Evolutionary conservation across 2,797 vertebrate genomes (phyloP).

Genomic region (Pyrocephalus nanus): DNA sequence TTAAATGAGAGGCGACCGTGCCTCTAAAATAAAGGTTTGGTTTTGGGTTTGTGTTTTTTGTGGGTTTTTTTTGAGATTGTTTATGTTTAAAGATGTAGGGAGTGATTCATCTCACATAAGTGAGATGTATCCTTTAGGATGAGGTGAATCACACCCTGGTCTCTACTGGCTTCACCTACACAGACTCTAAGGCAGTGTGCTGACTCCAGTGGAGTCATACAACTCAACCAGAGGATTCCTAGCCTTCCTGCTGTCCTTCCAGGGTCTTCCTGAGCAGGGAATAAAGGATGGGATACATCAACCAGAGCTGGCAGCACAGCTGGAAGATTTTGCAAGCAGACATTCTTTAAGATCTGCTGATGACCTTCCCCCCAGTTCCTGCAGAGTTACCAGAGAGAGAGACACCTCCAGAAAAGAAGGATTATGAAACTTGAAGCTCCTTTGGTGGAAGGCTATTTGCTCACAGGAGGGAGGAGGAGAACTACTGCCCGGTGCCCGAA

Average conservation of each 20-base stretch:
- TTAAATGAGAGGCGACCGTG: neutral
- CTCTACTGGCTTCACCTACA: neutral
- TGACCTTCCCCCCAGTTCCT: neutral
- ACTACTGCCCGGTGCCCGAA: neutral
- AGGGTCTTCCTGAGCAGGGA: neutral
- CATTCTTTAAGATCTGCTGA: neutral
- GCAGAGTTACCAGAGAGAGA: neutral
- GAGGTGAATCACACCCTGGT: neutral
- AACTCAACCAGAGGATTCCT: neutral
- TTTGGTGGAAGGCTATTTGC: neutral
- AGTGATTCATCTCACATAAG: neutral
- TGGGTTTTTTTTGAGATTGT: neutral
- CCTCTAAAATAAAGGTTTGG: neutral
- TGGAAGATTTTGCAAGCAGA: neutral
- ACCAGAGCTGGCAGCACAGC: accelerated
- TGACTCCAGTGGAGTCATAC: neutral
- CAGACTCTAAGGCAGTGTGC: neutral
- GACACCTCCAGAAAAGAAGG: neutral
- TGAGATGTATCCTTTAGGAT: neutral
- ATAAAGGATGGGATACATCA: neutral
- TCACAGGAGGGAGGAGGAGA: neutral
- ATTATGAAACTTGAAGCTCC: neutral
- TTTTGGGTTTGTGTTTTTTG: no score
- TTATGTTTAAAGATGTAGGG: neutral
- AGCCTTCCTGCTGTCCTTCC: neutral